phyloP scores from a whole-genome alignment of 2,888 invertebrate species.

The Ornithoptera alexandrae region DNA sequence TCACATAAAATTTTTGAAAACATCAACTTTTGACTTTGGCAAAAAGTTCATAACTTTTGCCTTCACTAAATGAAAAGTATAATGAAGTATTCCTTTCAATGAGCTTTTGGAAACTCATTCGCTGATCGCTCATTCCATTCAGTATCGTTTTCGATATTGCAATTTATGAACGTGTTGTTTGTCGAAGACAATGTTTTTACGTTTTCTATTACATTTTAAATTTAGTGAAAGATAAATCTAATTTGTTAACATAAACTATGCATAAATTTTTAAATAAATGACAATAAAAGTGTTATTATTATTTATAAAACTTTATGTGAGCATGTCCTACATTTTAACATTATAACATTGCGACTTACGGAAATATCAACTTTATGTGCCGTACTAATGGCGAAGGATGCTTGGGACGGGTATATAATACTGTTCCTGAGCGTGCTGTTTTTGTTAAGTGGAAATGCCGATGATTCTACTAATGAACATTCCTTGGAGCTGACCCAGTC shows the following conservation, averaged over 20 bases:
- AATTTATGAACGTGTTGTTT: background rate
- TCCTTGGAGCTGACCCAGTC: constrained; percentile 82
- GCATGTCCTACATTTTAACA: constrained; percentile 62
- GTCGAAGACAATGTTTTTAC: constrained; percentile 12
- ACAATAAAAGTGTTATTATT: constrained; percentile 5
- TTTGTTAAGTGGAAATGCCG: constrained; percentile 53
- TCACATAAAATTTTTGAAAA: no score
- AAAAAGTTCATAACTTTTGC: background rate
- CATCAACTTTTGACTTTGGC: background rate
- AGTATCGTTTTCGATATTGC: constrained; percentile 4
- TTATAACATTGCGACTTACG: constrained; percentile 43
- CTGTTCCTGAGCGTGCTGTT: constrained; percentile 52
- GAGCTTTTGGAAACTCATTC: background rate
- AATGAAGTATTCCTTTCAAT: background rate
- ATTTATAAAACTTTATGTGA: constrained; percentile 12
- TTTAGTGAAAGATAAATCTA: constrained; percentile 7
- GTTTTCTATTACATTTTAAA: constrained; percentile 4
- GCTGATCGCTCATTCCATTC: background rate
- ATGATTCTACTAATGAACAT: constrained; percentile 53
- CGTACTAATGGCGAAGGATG: constrained; percentile 57
- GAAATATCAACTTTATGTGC: constrained; percentile 54
- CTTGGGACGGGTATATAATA: constrained; percentile 47
- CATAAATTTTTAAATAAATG: background rate
- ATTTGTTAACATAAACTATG: constrained; percentile 20
- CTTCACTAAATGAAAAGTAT: background rate